phyloP scores from a whole-genome alignment of 2,113 vertebrate genomes.

The Tragelaphus strepsiceros region DNA sequence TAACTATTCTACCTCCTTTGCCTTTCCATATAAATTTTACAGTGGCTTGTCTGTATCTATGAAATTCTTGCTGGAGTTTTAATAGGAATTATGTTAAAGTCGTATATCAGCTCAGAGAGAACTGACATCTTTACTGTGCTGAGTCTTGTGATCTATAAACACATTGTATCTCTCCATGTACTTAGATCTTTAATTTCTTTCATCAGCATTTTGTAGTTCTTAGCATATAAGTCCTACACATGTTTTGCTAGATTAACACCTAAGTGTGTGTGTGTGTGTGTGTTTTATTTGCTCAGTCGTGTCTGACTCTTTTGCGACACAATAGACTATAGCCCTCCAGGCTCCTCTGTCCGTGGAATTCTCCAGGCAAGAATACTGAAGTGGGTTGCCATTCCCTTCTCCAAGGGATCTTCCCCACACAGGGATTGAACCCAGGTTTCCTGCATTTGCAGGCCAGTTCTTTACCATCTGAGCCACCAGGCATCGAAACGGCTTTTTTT shows the following conservation, averaged over 20 bases:
- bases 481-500: neutral
- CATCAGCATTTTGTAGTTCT: neutral
- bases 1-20: neutral
- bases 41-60: neutral
- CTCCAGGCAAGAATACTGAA: neutral
- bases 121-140: neutral
- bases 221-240: neutral
- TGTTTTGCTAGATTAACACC: neutral
- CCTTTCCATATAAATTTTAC: neutral
- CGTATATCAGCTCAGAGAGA: neutral
- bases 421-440: neutral
- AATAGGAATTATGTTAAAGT: neutral
- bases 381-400: neutral
- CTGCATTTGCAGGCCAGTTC: neutral
- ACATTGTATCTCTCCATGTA: neutral
- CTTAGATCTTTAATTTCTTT: neutral
- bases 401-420: neutral
- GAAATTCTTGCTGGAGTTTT: neutral
- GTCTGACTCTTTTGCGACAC: neutral
- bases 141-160: neutral
- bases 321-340: neutral
- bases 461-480: neutral
- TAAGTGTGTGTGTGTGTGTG: neutral
- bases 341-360: neutral
- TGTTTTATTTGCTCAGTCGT: neutral